A percentile compares a stretch with the other conserved stretches of the same genome.
Evolutionary conservation across 2,888 invertebrate genomes (phyloP).

Genomic region (Diarsia dahlii): DNA sequence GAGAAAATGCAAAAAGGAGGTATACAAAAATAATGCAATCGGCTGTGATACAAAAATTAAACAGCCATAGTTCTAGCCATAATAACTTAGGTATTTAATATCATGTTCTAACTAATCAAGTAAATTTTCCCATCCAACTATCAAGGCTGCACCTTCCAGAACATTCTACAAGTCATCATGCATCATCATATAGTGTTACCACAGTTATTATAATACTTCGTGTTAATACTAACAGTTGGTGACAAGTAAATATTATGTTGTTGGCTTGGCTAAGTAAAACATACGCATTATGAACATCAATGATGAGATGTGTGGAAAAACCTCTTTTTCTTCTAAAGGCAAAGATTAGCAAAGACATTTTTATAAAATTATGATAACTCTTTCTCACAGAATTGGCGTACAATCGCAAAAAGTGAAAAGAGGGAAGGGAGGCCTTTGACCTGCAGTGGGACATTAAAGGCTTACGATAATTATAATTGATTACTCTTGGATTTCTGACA

Average conservation of each 20-base stretch:
- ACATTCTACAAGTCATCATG: constrained; percentile 29
- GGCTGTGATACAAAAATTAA: background rate
- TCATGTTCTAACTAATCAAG: background rate
- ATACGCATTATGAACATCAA: constrained; percentile 26
- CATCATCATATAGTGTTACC: constrained; percentile 6
- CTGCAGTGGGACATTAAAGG: too few relatives aligned
- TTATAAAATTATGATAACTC: background rate
- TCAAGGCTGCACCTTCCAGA: constrained; percentile 11
- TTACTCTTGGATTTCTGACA: background rate
- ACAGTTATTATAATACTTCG: too few relatives aligned
- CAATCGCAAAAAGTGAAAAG: too few relatives aligned
- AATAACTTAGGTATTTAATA: background rate
- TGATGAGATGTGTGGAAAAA: background rate
- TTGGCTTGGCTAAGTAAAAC: constrained; percentile 19
- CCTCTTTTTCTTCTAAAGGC: constrained; percentile 17
- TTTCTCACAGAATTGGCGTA: too few relatives aligned
- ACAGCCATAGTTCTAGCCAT: background rate
- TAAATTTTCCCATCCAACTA: background rate
- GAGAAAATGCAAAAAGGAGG: too few relatives aligned
- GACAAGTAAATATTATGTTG: constrained; percentile 30
- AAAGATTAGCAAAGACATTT: background rate
- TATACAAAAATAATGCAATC: too few relatives aligned
- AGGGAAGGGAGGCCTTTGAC: too few relatives aligned
- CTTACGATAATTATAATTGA: too few relatives aligned
- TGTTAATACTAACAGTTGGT: constrained; percentile 23